Base-by-base conservation (phyloP, 2,113 vertebrate species). In the Dinomys branickii region DNA sequence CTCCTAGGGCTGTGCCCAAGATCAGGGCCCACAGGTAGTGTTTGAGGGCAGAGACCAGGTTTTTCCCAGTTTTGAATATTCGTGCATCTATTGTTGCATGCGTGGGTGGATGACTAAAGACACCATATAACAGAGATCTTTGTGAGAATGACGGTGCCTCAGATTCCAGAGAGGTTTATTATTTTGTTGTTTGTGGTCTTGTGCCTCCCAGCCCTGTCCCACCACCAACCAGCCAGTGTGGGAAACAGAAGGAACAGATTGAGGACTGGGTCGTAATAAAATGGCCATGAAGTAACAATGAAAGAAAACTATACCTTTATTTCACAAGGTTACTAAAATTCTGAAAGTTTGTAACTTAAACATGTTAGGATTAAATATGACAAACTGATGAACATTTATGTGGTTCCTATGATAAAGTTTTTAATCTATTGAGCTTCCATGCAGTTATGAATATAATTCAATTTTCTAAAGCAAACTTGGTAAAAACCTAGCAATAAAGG, bases 281-380 rank as follows among this genome's bases (percentile, higher is more conserved):
- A 93, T 71, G 38, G 17, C 8, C 73, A 92, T 58, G 61, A 85
- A 91, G 85, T 1, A 75, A 87, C 1, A 75, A 41, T 59, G 47
- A n/a, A 92, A 73, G 16, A 35, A 94, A 96, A 44, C 5, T 61
- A 63, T 56, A 59, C 73, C 89, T 81, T 94, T 38, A 97, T 89
- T 93, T 94, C 86, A 75, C 12, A 69, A 24, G 12, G 38, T 83
- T 85, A 19, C 26, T 85, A 88, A 91, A 85, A 89, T 54, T 92
- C 58, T 71, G 33, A 91, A 94, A 75, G 20, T 61, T 90, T 95
- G 54, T 87, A 94, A 87, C 75, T 88, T 92, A 86, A 93, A 97
- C 5, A 82, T 71, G 33, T 84, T 94, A 95, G 61, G 69, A 86
- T 87, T 82, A 30, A 97, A 94, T 75, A 88, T 41, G 85, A 94